Evolutionary conservation across 2,888 invertebrate species (phyloP).

Genomic region (Heterodera filipjevi): DNA sequence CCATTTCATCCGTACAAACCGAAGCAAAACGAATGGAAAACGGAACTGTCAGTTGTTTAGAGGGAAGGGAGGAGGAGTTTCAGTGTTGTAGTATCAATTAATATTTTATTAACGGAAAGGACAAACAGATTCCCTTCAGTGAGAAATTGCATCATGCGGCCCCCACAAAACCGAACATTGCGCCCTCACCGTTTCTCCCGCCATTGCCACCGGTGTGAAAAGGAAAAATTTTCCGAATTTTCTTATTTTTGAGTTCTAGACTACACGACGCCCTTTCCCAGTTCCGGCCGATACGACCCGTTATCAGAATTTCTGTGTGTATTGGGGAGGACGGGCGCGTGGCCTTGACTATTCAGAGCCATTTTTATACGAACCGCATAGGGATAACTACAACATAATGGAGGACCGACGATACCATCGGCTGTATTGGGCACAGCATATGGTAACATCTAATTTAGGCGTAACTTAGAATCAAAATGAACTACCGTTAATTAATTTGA

Average conservation of each 20-base stretch:
- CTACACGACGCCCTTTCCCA: slow-evolving; percentile 36
- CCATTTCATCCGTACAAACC: slow-evolving; percentile 57
- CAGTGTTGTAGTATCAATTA: no score
- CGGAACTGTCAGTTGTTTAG: slow-evolving; percentile 36
- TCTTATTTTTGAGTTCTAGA: slow-evolving; percentile 3
- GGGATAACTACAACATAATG: slow-evolving; percentile 39
- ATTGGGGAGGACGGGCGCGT: slow-evolving; percentile 56
- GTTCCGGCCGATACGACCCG: slow-evolving; percentile 47
- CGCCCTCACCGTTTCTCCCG: slow-evolving; percentile 41
- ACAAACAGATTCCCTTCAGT: not conserved
- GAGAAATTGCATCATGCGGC: slow-evolving; percentile 44
- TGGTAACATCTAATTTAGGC: not conserved
- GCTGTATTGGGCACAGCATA: slow-evolving; percentile 10
- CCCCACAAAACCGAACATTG: slow-evolving; percentile 19
- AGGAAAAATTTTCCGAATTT: no score
- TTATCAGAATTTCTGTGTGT: slow-evolving; percentile 55
- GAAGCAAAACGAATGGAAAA: slow-evolving; percentile 57
- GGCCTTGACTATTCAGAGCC: slow-evolving; percentile 59
- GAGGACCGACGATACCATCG: slow-evolving; percentile 44
- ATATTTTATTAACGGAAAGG: no score
- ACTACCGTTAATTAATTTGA: not conserved
- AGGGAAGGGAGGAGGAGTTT: no score
- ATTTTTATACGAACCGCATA: slow-evolving; percentile 45
- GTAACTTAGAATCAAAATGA: not conserved
- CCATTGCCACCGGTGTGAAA: slow-evolving; percentile 44